A percentile compares a stretch with the other conserved stretches of the same genome.
These are phyloP conservation scores for Acanthurus tractus DNA, from an alignment of 2,797 vertebrate genomes.

Conservation along the genomic window DNA sequence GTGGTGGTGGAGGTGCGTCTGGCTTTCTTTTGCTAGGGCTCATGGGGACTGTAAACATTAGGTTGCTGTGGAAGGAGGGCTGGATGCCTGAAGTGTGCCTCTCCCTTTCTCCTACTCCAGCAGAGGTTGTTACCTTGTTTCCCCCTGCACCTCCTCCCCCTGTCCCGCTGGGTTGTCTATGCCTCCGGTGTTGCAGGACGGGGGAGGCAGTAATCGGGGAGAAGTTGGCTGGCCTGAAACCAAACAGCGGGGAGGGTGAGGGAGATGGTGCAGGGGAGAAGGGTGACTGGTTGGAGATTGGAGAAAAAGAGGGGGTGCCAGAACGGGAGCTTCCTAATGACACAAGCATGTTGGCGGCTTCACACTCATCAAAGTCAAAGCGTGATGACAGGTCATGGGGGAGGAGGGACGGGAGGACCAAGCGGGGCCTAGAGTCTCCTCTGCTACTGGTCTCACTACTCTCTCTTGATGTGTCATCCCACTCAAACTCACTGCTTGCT, in stretches of 20 bases:
- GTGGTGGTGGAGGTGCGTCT: slow-evolving; percentile 84
- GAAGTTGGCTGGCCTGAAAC: slow-evolving; percentile 93
- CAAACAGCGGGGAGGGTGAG: slow-evolving; percentile 92
- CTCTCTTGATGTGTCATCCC: slow-evolving; percentile 93
- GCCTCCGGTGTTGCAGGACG: slow-evolving; percentile 87
- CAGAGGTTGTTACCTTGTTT: slow-evolving; percentile 81
- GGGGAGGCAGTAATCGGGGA: slow-evolving; percentile 92
- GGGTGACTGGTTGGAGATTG: slow-evolving; percentile 93
- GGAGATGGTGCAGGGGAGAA: slow-evolving; percentile 93
- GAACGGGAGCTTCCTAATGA: slow-evolving; percentile 94
- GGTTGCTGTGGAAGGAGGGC: slow-evolving; percentile 89
- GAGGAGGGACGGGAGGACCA: slow-evolving; percentile 87
- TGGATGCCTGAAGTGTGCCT: slow-evolving; percentile 87
- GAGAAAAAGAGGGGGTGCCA: slow-evolving; percentile 92
- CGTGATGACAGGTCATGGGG: slow-evolving; percentile 89
- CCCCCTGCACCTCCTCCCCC: slow-evolving; percentile 76
- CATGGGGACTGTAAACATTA: slow-evolving; percentile 94
- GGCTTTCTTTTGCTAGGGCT: slow-evolving; percentile 91
- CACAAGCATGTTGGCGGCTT: slow-evolving; percentile 95
- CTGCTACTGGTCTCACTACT: slow-evolving; percentile 91
- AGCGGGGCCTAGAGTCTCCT: slow-evolving; percentile 90
- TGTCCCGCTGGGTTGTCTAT: slow-evolving; percentile 90
- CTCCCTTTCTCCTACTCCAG: slow-evolving; percentile 87
- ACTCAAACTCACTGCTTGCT: slow-evolving; percentile 91
- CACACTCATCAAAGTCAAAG: slow-evolving; percentile 95